Percentiles rank a stretch among this genome's conserved stretches.
Conservation (phyloP, 2,113 vertebrate genomes). For the Camelus bactrianus region DNA sequence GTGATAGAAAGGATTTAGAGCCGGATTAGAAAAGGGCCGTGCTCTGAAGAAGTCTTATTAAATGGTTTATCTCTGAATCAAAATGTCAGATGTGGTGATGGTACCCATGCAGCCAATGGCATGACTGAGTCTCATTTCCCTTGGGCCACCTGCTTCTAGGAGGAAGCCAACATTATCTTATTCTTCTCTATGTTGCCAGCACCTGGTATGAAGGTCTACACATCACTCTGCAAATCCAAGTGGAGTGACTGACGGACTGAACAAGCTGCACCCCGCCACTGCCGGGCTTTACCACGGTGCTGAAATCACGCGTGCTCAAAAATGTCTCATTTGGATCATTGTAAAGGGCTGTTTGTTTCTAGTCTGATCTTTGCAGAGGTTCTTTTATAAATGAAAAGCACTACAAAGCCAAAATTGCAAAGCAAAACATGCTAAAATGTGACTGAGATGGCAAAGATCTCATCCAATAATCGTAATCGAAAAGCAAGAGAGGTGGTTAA, state of each 20-base stretch:
- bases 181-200: background rate
- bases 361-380: constrained; percentile 46
- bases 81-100: accelerated
- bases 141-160: background rate
- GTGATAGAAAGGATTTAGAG: background rate
- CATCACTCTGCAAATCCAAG: background rate
- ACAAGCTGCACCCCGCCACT: background rate
- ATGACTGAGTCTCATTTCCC: background rate
- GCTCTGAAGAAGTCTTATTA: background rate
- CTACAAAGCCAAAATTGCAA: constrained; percentile 69
- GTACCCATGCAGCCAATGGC: accelerated
- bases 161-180: background rate
- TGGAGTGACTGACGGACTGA: background rate
- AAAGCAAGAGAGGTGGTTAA: constrained; percentile 46
- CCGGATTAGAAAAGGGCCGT: background rate
- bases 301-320: background rate
- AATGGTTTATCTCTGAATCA: background rate
- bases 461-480: background rate
- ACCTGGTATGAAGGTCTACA: background rate
- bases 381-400: constrained; percentile 70
- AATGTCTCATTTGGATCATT: background rate
- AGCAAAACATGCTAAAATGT: background rate
- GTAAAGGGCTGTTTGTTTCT: constrained; percentile 46
- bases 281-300: background rate
- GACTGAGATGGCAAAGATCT: constrained; percentile 10